Evolutionary conservation across 2,113 vertebrate genomes (phyloP), one percentile per base, ranked within the genome.

Genomic region (Trachemys scripta): DNA sequence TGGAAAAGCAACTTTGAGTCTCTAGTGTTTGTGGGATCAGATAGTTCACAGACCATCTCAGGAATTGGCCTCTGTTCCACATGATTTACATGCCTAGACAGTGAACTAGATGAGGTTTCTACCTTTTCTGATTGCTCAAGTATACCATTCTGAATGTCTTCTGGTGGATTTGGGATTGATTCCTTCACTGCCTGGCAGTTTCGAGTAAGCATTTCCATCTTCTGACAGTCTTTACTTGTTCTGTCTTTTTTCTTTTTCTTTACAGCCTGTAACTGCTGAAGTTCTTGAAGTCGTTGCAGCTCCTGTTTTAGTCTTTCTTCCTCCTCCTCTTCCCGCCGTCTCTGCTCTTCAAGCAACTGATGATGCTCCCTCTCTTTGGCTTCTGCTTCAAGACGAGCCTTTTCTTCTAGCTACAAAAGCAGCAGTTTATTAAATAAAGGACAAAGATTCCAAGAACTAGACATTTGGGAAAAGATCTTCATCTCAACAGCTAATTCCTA

Each of bases 191-290:
- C 98, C 97, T 98, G 99, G 69, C 99, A 98, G 97, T 98, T 98
- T 80, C 98, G 94, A 31, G 97, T 83, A 6, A 97, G 98, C 96
- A 97, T 85, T 82, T 97, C 98, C 85, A 95, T 92, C 96, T 91
- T 99, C 47, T 59, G 97, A 93, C 98, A 98, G 97, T 99, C 99
- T 97, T 98, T 98, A 69, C 84, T 98, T 4, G 98, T 97, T 93
- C 99, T 98, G 42, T 99, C 99, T 96, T 99, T 99, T 98, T 99
- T 99, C 99, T 99, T 99, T 98, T 99, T 99, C 97, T 99, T 99
- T 54, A 98, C 98, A 7, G 98, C 98, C 3, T 98, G 97, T 82
- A 99, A 98, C 47, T 99, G 99, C 95, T 99, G 99, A 69, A 99
- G 98, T 95, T 99, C 99, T 87, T 99, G 99, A 91, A 99, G 98